A percentile compares a stretch with the other conserved stretches of the same genome.
Evolutionary conservation across 2,113 vertebrate species (phyloP).

Genomic region (Hystrix brachyura): DNA sequence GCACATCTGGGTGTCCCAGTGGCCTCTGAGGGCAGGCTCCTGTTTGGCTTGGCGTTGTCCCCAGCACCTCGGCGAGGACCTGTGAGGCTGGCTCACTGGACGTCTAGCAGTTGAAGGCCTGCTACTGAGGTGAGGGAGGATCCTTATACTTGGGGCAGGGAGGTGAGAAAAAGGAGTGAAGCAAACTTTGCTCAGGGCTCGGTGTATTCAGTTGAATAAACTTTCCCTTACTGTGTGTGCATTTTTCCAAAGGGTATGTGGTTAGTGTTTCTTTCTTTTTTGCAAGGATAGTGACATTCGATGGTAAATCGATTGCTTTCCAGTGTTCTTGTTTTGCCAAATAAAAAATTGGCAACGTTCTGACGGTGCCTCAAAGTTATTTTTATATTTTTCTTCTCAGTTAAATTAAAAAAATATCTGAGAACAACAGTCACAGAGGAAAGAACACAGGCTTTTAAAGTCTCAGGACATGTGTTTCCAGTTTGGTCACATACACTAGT

Average conservation of each 20-base stretch:
- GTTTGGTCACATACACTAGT: neutral
- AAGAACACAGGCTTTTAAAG: slow-evolving; percentile 3
- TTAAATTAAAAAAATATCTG: slow-evolving; percentile 55
- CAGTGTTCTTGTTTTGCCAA: slow-evolving; percentile 44
- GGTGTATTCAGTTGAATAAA: slow-evolving; percentile 16
- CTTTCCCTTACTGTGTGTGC: neutral
- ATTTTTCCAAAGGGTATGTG: slow-evolving; percentile 29
- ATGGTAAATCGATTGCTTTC: slow-evolving; percentile 49
- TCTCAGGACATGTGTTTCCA: slow-evolving; percentile 50
- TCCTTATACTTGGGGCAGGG: neutral
- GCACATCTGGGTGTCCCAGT: neutral
- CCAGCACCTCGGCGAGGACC: neutral
- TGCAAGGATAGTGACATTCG: slow-evolving; percentile 44
- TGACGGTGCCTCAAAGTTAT: slow-evolving; percentile 38
- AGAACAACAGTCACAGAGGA: slow-evolving; percentile 58
- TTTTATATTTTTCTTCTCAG: slow-evolving; percentile 58
- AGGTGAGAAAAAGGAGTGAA: neutral
- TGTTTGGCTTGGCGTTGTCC: neutral
- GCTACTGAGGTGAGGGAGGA: rapidly evolving
- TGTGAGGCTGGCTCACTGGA: neutral
- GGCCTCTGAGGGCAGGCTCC: neutral
- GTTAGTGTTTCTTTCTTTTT: slow-evolving; percentile 41
- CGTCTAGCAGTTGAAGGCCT: neutral
- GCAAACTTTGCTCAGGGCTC: neutral
- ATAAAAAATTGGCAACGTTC: slow-evolving; percentile 53